phyloP scores from a whole-genome alignment of 2,797 vertebrate species.

The Danio kyathit region DNA sequence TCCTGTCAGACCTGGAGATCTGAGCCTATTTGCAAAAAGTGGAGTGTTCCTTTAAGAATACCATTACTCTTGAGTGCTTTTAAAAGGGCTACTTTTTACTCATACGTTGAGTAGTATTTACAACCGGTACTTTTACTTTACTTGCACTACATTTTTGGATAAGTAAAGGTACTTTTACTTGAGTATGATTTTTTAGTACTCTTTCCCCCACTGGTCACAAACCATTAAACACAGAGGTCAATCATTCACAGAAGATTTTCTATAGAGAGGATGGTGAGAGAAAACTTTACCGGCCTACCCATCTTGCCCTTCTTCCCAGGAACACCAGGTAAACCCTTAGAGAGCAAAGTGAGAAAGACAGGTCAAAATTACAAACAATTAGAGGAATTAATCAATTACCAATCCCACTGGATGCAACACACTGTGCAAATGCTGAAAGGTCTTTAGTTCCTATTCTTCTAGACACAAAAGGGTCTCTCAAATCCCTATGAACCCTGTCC shows the following conservation, averaged over 20 bases:
- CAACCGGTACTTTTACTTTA: no score
- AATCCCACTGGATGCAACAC: constrained; percentile 24
- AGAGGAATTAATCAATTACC: constrained; percentile 48
- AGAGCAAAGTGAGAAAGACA: constrained; percentile 58
- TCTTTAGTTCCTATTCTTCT: constrained; percentile 2
- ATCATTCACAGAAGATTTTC: constrained; percentile 70
- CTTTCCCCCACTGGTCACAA: constrained; percentile 12
- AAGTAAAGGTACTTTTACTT: no score
- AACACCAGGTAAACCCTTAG: constrained; percentile 92
- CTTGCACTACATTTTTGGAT: no score
- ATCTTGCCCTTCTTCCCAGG: constrained; percentile 99
- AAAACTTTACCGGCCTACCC: constrained; percentile 99
- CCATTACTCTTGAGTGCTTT: no score
- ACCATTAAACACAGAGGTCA: constrained; percentile 47
- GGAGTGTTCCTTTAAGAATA: no score
- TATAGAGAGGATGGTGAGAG: constrained; percentile 90
- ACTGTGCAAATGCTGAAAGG: constrained; percentile 35
- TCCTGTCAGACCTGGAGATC: no score
- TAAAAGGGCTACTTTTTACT: no score
- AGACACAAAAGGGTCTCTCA: constrained; percentile 43
- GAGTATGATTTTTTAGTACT: no score
- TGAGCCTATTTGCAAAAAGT: no score
- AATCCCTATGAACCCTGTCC: constrained; percentile 21
- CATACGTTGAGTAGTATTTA: no score
- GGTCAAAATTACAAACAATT: constrained; percentile 50